Evolutionary conservation across 1,140 invertebrate genomes (phyloP).

Genomic region (Mizuhopecten yessoensis): DNA sequence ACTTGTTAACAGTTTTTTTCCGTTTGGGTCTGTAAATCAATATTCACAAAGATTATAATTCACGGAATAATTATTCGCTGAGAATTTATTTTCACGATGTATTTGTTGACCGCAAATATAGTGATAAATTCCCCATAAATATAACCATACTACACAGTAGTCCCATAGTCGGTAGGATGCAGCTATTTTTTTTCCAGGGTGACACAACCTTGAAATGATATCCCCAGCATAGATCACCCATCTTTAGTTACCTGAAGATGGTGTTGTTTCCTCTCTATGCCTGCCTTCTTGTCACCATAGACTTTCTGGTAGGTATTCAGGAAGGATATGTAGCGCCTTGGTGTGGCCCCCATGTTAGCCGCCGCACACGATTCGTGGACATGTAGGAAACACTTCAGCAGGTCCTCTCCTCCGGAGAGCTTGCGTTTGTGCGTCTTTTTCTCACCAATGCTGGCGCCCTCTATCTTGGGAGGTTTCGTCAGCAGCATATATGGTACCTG

Average conservation of each 20-base stretch:
- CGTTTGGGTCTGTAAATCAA: no score
- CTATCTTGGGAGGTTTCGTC: conserved; percentile 79
- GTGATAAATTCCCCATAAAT: no score
- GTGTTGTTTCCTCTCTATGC: conserved; percentile 84
- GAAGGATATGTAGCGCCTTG: conserved; percentile 86
- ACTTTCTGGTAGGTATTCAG: conserved; percentile 87
- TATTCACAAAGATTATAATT: no score
- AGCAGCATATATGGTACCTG: conserved; percentile 81
- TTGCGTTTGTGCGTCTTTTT: conserved; percentile 75
- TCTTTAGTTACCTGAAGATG: conserved; percentile 86
- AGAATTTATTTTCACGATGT: no score
- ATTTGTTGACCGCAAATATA: no score
- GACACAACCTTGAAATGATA: no score
- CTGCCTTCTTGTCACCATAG: conserved; percentile 85
- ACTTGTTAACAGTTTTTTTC: no score
- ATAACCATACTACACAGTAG: no score
- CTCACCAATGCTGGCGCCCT: conserved; percentile 79
- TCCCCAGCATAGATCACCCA: no score
- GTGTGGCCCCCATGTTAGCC: conserved; percentile 83
- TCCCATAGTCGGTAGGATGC: no score
- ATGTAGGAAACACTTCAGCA: conserved; percentile 83
- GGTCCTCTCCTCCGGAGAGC: conserved; percentile 80
- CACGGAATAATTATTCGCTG: no score
- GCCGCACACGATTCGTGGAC: conserved; percentile 83
- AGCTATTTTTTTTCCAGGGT: neutral